These are phyloP conservation scores for Tadarida brasiliensis DNA, from an alignment of 2,797 vertebrate genomes.

Conservation along the genomic window DNA sequence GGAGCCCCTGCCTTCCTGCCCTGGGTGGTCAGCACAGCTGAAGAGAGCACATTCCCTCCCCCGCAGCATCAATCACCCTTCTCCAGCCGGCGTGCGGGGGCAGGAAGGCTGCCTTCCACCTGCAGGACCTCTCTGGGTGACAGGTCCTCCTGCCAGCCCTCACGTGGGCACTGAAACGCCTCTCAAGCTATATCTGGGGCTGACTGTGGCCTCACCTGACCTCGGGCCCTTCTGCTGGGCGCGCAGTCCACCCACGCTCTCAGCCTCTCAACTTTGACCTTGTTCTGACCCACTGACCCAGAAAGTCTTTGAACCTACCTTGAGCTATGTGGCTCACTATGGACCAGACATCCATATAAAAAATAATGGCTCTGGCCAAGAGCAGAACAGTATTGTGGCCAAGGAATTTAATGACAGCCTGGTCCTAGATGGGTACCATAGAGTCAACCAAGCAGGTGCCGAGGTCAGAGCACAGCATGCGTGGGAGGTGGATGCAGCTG, in stretches of 20 bases:
- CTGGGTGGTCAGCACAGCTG: neutral
- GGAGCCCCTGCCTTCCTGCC: neutral
- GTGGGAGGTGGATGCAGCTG: neutral
- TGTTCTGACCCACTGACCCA: neutral
- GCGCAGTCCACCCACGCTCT: accelerated
- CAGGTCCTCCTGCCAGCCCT: neutral
- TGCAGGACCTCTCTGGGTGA: neutral
- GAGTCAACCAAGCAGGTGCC: neutral
- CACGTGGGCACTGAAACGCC: neutral
- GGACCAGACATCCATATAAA: neutral
- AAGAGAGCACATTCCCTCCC: neutral
- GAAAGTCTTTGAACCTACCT: neutral
- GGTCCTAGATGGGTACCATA: neutral
- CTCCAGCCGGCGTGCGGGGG: neutral
- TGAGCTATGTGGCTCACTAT: neutral
- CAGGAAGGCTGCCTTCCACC: neutral
- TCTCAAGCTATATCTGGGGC: neutral
- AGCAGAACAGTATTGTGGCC: neutral
- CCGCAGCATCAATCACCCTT: neutral
- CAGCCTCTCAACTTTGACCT: accelerated
- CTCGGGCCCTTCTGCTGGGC: neutral
- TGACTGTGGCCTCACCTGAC: neutral
- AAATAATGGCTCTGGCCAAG: neutral
- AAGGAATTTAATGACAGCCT: neutral
- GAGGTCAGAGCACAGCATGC: too few relatives aligned